Percentiles rank a stretch among this genome's conserved stretches.
Evolutionary conservation across 1,140 invertebrate genomes (phyloP).

Genomic region (Sycophaga agraensis): DNA sequence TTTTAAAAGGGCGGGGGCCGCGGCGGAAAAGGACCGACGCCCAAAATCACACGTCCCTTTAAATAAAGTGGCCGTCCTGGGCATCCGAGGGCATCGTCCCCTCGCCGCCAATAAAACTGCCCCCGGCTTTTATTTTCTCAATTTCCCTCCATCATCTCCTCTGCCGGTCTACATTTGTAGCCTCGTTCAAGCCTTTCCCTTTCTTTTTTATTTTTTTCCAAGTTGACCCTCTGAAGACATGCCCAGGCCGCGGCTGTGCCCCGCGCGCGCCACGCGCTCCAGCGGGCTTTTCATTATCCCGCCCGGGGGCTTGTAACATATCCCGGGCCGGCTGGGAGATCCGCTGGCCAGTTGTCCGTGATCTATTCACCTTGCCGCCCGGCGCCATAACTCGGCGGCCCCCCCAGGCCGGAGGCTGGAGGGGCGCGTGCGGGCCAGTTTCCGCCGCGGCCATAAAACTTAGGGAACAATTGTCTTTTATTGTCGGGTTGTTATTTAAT

Average conservation of each 20-base stretch:
- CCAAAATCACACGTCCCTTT: constrained; percentile 30
- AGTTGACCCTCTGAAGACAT: too few relatives aligned
- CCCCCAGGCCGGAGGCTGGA: not conserved
- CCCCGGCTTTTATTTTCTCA: constrained; percentile 25
- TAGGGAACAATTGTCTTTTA: constrained; percentile 55
- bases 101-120: constrained; percentile 25
- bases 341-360: too few relatives aligned
- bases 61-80: constrained; percentile 28
- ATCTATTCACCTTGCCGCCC: not conserved
- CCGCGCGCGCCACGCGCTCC: not conserved
- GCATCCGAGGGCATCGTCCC: constrained; percentile 30
- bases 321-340: too few relatives aligned
- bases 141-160: constrained; percentile 17
- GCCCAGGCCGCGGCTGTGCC: too few relatives aligned
- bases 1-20: not conserved
- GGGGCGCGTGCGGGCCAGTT: constrained; percentile 31
- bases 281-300: too few relatives aligned
- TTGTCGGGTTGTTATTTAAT: constrained; percentile 57
- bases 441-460: constrained; percentile 46
- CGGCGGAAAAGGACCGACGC: constrained; percentile 25
- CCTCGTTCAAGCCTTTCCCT: constrained; percentile 9
- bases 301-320: too few relatives aligned
- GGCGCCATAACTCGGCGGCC: too few relatives aligned
- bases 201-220: too few relatives aligned
- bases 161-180: constrained; percentile 12